phyloP scores from a whole-genome alignment of 37 sponge, comb jelly and placozoan species.

The Geodia barretti region DNA sequence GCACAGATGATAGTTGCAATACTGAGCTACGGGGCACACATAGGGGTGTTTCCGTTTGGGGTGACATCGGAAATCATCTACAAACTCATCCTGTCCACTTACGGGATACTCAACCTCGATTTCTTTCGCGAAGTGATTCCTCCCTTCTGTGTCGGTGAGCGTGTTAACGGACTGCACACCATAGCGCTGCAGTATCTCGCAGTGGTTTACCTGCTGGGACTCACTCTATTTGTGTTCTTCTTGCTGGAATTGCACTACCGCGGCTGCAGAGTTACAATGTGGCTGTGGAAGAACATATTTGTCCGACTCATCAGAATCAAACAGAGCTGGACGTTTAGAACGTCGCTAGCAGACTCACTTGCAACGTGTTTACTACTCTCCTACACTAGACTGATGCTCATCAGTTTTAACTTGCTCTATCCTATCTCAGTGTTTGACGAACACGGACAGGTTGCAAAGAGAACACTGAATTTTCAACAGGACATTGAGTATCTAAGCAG shows the following conservation, averaged over 20 bases:
- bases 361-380: conserved; percentile 26
- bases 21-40: neutral
- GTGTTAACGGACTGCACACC: conserved; percentile 29
- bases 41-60: neutral
- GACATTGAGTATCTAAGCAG: neutral
- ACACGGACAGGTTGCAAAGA: neutral
- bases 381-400: conserved; percentile 18
- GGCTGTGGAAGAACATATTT: neutral
- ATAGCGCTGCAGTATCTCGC: conserved; percentile 28
- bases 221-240: neutral
- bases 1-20: conserved; percentile 5
- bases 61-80: neutral
- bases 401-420: neutral
- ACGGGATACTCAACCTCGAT: conserved; percentile 56
- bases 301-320: neutral
- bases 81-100: neutral
- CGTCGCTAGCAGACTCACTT: conserved; percentile 2
- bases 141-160: conserved; percentile 32
- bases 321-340: neutral
- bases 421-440: neutral
- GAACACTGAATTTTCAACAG: conserved; percentile 9
- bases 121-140: conserved; percentile 42
- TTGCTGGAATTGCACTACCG: conserved; percentile 12
- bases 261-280: conserved; percentile 1
- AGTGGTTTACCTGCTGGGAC: conserved; percentile 36